Percentiles rank a stretch among this genome's conserved stretches.
Evolutionary conservation across 2,113 vertebrate species (phyloP).

Genomic region (Ictalurus furcatus): DNA sequence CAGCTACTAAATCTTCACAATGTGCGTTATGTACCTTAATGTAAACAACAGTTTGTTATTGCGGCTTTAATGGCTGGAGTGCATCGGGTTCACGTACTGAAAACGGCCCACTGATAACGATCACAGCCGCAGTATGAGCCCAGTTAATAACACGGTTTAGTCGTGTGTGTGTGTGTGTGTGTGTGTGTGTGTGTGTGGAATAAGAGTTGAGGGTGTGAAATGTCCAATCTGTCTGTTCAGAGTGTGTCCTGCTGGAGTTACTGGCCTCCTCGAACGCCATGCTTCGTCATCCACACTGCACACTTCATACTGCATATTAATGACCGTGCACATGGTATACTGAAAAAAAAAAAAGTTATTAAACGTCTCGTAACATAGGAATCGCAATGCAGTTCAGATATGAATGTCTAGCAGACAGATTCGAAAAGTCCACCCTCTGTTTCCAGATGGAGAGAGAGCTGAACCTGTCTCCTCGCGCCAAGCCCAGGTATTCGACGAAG

Average conservation of each 20-base stretch:
- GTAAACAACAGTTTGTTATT: not conserved
- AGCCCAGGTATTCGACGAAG: conserved; percentile 89
- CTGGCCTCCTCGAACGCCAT: conserved; percentile 29
- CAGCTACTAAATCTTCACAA: not conserved
- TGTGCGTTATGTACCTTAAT: not conserved
- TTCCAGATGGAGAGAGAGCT: conserved; percentile 92
- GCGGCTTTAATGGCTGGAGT: not conserved
- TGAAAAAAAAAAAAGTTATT: not conserved
- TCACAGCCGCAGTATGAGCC: not conserved
- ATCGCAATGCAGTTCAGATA: not conserved
- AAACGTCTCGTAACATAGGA: not conserved
- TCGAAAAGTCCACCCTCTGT: not conserved
- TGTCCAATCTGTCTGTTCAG: conserved; percentile 53
- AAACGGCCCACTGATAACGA: conserved; percentile 2
- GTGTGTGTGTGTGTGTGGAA: conserved; percentile 13
- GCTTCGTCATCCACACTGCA: conserved; percentile 39
- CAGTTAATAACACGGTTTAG: not conserved
- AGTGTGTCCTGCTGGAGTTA: conserved; percentile 43
- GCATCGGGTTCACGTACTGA: not conserved
- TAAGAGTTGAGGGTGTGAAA: conserved; percentile 51
- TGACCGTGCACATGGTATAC: not conserved
- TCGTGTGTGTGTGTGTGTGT: conserved; percentile 39
- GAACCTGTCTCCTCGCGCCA: conserved; percentile 80
- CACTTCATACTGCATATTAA: conserved; percentile 22
- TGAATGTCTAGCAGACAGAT: not conserved